Evolutionary conservation across 2,888 invertebrate species (phyloP).

Genomic region (Anoplius nigerrimus): DNA sequence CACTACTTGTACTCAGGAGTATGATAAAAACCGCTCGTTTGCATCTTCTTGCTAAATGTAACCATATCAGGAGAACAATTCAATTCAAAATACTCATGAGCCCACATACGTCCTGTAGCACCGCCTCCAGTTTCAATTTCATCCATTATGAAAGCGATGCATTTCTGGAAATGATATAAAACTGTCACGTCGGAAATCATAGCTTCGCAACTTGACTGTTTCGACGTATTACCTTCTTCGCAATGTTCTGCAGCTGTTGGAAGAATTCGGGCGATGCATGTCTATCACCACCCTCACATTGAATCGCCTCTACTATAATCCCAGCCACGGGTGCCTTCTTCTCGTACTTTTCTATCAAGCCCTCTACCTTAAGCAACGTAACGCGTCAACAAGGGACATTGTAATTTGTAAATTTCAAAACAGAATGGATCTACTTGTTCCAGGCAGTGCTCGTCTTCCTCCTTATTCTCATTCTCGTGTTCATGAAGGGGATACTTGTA

Average conservation of each 20-base stretch:
- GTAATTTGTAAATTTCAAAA: neutral
- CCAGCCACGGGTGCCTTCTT: conserved; percentile 89
- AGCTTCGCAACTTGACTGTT: neutral
- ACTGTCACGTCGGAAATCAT: no score
- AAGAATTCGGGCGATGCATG: conserved; percentile 94
- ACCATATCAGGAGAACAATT: conserved; percentile 92
- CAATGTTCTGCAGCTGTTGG: conserved; percentile 86
- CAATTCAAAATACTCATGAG: conserved; percentile 93
- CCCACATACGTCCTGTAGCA: conserved; percentile 97
- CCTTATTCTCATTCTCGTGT: conserved; percentile 27
- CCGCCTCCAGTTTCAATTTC: conserved; percentile 99
- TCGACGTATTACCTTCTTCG: conserved; percentile 79
- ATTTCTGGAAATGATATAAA: conserved; percentile 16
- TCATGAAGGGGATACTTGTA: conserved; percentile 34
- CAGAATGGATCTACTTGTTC: conserved; percentile 16
- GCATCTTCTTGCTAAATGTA: conserved; percentile 98
- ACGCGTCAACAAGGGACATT: neutral
- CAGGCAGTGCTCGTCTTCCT: conserved; percentile 31
- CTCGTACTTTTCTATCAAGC: conserved; percentile 83
- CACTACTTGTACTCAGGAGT: conserved; percentile 63
- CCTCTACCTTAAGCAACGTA: conserved; percentile 78
- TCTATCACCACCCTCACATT: conserved; percentile 97
- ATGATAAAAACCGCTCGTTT: conserved; percentile 95
- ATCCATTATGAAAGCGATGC: conserved; percentile 82
- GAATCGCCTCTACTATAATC: conserved; percentile 96